Base-by-base conservation (phyloP, 2,113 vertebrate genomes). In the Apistogramma diplotaenia region DNA sequence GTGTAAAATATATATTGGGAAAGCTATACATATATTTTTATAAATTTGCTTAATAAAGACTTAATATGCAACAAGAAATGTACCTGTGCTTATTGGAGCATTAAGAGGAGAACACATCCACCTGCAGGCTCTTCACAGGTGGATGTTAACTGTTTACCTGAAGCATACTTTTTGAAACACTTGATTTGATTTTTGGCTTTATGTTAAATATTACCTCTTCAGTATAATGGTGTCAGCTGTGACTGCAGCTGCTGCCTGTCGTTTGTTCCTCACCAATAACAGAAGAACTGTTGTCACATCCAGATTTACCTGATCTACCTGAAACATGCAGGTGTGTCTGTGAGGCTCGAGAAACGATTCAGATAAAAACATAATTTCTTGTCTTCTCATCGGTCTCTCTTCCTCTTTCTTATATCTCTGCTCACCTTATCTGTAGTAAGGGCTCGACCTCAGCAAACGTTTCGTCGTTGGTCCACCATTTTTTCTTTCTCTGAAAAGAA, bases 41-140 rank as follows among this genome's bases (percentile, higher is more conserved):
- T 89, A 90, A 93, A 89, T 86, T 89, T 90, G 87, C 65, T 75
- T 51, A 96, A 94, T 95, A 95, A 96, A 96, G 88, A 79, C 76
- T 70, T 70, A 70, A 67, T 67, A 81, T 84, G 79, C 79, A 56
- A 84, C 76, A 82, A 29, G 18, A 75, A 76, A 58, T 16, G 23
- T 29, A 27, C 55, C 43, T 51, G 65, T 70, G 25, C 5, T 70
- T 0, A 29, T 51, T 70, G 49, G 11, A 49, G 43, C 65, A 51
- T 51, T 70, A 51, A 27, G 40, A 51, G 25, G 6, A 70, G 31
- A 31, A n/a, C n/a, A 16, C 16, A 6, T 46, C 11, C 16, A 29
- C 12, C 19, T 70, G 11, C 8, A 6, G 7, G 4, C 40, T 19
- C 9, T 19, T 29, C 29, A 51, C 65, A 31, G 65, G 43, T 31